These are phyloP conservation scores for Venturia canescens DNA, from an alignment of 1,140 invertebrate species.

Conservation along the genomic window DNA sequence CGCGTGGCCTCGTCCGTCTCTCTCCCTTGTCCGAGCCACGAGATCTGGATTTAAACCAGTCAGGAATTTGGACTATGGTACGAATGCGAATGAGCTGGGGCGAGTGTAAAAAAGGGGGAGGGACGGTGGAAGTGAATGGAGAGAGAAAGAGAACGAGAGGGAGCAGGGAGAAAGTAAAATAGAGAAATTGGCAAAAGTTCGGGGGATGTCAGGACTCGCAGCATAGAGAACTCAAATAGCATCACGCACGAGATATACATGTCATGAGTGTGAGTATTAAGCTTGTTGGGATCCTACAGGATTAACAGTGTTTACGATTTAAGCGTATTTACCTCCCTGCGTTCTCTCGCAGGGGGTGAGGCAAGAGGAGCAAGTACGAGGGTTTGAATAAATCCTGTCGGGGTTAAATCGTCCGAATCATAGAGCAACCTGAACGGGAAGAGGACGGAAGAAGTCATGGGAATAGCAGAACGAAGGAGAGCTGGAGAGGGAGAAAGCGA, in stretches of 20 bases:
- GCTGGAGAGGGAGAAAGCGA: not conserved
- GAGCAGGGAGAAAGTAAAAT: not conserved
- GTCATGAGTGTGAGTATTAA: constrained; percentile 54
- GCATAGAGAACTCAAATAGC: constrained; percentile 55
- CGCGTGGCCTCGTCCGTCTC: not conserved
- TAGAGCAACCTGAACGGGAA: constrained; percentile 24
- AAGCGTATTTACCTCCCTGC: constrained; percentile 64
- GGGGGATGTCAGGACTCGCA: not conserved
- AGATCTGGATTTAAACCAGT: not conserved
- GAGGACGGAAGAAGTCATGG: constrained; percentile 16
- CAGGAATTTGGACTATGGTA: not conserved
- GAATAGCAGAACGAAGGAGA: not conserved
- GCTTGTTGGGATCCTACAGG: constrained; percentile 63
- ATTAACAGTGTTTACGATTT: constrained; percentile 72
- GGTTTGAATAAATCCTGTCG: constrained; percentile 67
- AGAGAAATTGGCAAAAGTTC: constrained; percentile 12
- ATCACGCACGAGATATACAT: not conserved
- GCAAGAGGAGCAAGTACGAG: constrained; percentile 61
- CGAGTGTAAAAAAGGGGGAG: not conserved
- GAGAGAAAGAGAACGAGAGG: not conserved
- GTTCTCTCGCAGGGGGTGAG: not conserved
- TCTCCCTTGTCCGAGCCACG: not conserved
- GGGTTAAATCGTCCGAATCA: constrained; percentile 56
- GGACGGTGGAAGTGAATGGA: not conserved
- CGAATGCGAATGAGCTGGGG: constrained; percentile 16